Evolutionary conservation across 1,140 invertebrate species (phyloP).

Genomic region (Saccostrea cuccullata): DNA sequence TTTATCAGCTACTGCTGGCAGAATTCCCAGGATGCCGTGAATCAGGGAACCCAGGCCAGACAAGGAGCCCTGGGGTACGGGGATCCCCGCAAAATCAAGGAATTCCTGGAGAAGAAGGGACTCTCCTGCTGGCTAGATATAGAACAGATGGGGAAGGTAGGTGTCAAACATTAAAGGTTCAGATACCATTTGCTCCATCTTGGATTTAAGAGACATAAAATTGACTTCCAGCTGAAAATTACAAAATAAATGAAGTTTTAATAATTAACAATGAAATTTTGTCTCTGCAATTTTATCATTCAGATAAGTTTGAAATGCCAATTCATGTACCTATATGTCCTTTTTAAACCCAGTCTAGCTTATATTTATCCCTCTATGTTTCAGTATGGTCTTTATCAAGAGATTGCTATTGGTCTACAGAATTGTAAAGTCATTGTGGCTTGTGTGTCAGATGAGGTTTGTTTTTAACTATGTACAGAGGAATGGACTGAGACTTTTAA

Average conservation of each 20-base stretch:
- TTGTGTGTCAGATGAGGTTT: conserved; percentile 76
- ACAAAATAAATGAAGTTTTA: too few species aligned
- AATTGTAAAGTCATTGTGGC: conserved; percentile 71
- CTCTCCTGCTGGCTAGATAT: conserved; percentile 75
- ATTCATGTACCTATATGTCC: too few species aligned
- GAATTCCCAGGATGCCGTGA: conserved; percentile 73
- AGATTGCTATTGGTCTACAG: conserved; percentile 73
- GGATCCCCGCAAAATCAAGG: conserved; percentile 74
- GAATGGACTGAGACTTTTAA: too few species aligned
- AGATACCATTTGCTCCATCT: too few species aligned
- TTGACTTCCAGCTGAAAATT: too few species aligned
- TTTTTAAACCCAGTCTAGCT: too few species aligned
- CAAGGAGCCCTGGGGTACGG: conserved; percentile 69
- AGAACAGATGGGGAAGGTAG: conserved; percentile 65
- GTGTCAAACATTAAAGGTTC: background rate
- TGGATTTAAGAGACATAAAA: background rate
- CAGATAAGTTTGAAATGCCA: too few species aligned
- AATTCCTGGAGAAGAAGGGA: conserved; percentile 68
- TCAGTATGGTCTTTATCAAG: conserved; percentile 72
- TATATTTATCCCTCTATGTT: conserved; percentile 47
- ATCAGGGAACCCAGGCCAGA: conserved; percentile 61
- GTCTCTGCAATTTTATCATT: too few species aligned
- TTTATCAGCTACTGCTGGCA: conserved; percentile 77
- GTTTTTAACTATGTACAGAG: background rate
- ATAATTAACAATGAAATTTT: too few species aligned